A percentile compares a stretch with the other conserved stretches of the same genome.
phyloP scores from a whole-genome alignment of 2,113 vertebrate genomes.

The Dissostichus mawsoni region DNA sequence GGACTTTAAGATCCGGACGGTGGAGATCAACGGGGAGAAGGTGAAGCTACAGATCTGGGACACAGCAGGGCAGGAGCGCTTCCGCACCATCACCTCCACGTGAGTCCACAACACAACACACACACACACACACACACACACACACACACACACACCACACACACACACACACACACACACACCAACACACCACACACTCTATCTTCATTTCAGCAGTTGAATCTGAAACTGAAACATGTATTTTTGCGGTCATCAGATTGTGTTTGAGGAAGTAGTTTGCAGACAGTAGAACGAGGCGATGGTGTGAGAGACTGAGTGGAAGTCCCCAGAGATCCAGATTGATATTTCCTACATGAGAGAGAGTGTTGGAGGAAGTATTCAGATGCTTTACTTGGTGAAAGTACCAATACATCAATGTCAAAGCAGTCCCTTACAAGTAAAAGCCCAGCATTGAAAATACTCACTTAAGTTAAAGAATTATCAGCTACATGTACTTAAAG shows the following conservation, averaged over 20 bases:
- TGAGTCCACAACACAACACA: constrained; percentile 79
- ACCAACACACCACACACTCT: background rate
- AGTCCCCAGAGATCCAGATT: constrained; percentile 71
- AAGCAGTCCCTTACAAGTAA: too few species aligned
- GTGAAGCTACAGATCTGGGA: constrained; percentile 99
- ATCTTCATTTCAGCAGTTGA: constrained; percentile 7
- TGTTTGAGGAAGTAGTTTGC: constrained; percentile 49
- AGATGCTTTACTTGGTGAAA: too few species aligned
- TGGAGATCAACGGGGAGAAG: constrained; percentile 98
- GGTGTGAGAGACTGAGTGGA: constrained; percentile 56
- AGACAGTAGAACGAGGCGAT: constrained; percentile 6
- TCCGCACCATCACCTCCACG: constrained; percentile 99
- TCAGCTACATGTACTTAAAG: too few species aligned
- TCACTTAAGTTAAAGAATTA: too few species aligned
- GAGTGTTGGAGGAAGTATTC: too few species aligned
- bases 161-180: background rate
- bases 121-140: background rate
- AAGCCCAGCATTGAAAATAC: too few species aligned
- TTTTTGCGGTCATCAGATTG: constrained; percentile 33
- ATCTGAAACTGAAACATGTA: constrained; percentile 38
- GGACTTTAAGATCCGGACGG: constrained; percentile 98
- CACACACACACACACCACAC: too few species aligned
- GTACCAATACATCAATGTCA: too few species aligned
- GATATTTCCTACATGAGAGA: too few species aligned
- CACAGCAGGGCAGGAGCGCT: constrained; percentile 97